Conservation (phyloP, 2,113 vertebrate genomes). For the Ellobius talpinus region DNA sequence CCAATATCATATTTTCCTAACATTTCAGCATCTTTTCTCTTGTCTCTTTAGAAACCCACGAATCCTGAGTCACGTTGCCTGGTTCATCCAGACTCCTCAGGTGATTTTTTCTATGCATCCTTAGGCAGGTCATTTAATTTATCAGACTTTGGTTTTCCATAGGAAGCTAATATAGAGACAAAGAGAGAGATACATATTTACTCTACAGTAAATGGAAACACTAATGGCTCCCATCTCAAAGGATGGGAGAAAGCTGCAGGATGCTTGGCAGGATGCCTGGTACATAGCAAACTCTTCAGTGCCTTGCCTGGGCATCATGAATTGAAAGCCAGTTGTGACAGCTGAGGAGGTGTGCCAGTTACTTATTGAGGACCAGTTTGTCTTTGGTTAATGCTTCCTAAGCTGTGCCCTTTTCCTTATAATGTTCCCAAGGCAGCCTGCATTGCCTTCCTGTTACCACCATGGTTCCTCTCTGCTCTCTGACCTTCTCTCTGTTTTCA, state of each 20-base stretch:
- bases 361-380: background rate
- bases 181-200: background rate
- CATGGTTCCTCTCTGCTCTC: background rate
- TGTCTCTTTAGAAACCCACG: background rate
- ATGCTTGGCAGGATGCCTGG: background rate
- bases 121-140: constrained; percentile 15
- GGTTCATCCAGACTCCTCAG: background rate
- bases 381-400: background rate
- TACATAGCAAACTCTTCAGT: background rate
- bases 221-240: background rate
- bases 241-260: background rate
- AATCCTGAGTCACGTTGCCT: background rate
- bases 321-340: background rate
- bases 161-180: background rate
- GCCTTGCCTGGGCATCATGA: background rate
- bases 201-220: background rate
- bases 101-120: background rate
- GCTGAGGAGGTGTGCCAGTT: background rate
- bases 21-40: background rate
- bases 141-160: constrained; percentile 8
- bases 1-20: background rate
- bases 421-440: background rate
- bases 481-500: constrained; percentile 54
- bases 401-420: background rate
- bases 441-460: background rate